phyloP scores from a whole-genome alignment of 2,113 vertebrate species.

The Brachypteracias leptosomus region DNA sequence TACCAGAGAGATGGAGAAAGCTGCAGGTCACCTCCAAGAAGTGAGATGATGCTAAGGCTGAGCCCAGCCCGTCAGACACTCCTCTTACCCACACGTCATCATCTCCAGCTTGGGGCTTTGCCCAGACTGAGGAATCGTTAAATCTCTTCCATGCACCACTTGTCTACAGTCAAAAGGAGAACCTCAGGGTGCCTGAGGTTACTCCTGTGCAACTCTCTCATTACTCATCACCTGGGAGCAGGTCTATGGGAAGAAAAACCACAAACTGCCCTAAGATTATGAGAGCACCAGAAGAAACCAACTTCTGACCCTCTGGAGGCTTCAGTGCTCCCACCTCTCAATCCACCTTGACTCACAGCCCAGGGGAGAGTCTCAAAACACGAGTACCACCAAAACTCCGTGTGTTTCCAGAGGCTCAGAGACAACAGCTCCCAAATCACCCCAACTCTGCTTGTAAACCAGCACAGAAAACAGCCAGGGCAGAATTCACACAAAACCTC shows the following conservation, averaged over 20 bases:
- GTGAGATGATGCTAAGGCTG: constrained; percentile 50
- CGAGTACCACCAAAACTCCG: fast-evolving
- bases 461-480: not conserved
- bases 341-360: not conserved
- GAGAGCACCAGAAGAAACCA: not conserved
- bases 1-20: constrained; percentile 25
- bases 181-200: constrained; percentile 22
- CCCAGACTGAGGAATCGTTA: constrained; percentile 59
- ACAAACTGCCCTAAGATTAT: not conserved
- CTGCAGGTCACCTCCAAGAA: constrained; percentile 42
- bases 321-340: not conserved
- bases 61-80: constrained; percentile 45
- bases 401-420: not conserved
- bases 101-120: constrained; percentile 58
- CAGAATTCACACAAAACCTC: not conserved
- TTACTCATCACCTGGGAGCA: not conserved
- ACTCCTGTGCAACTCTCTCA: not conserved
- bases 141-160: constrained; percentile 32
- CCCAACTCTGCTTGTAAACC: not conserved
- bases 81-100: constrained; percentile 57
- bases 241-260: not conserved
- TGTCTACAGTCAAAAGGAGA: constrained; percentile 12
- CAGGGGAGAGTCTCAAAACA: not conserved
- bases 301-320: not conserved
- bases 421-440: not conserved